Base-by-base conservation (phyloP, 2,113 vertebrate genomes). In the Eclectus roratus region DNA sequence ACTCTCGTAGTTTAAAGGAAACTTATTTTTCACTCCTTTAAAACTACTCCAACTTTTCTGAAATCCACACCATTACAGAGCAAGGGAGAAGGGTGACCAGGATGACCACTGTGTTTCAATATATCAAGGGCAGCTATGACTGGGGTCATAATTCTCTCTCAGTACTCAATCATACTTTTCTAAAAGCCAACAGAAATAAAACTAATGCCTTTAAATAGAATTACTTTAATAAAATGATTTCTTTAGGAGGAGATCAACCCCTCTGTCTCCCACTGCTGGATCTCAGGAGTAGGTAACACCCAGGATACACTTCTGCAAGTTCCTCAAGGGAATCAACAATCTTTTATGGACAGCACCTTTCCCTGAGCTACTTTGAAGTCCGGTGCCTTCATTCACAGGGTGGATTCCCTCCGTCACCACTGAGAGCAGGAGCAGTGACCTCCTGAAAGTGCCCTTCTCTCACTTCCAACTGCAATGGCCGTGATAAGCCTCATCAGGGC, bases 371-470 rank as follows among this genome's bases (percentile, higher is more conserved):
- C 63, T 58, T 16, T 13, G 13, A 29, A 70, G 23, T 10, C 9
- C 56, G n/a, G 18, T 12, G 18, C 35, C 56, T 50, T 27, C 17
- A 6, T 12, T 23, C 0, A 0, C 27, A 21, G 55, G 3, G 24
- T 39, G 27, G 12, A 17, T 55, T 50, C 47, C 33, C 13, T 69
- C 35, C 12, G 11, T 9, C 16, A 24, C 27, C 55, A 25, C 41
- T 5, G 13, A 53, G 7, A 49, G 35, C 20, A 31, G 55, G 3
- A 43, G 33, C 11, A 70, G 28, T 1, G 27, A 56, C 49, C 18
- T 43, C 44, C 27, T 43, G 69, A 56, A 70, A 37, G 31, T 1
- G 8, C 21, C 13, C 19, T 76, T 44, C 41, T 66, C 35, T 19
- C 70, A 7, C 49, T 15, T 15, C 68, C 16, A 33, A 14, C 43